A percentile compares a stretch with the other conserved stretches of the same genome.
These are phyloP conservation scores for Apogon talboti DNA, from an alignment of 2,797 vertebrate genomes.

Conservation along the genomic window DNA sequence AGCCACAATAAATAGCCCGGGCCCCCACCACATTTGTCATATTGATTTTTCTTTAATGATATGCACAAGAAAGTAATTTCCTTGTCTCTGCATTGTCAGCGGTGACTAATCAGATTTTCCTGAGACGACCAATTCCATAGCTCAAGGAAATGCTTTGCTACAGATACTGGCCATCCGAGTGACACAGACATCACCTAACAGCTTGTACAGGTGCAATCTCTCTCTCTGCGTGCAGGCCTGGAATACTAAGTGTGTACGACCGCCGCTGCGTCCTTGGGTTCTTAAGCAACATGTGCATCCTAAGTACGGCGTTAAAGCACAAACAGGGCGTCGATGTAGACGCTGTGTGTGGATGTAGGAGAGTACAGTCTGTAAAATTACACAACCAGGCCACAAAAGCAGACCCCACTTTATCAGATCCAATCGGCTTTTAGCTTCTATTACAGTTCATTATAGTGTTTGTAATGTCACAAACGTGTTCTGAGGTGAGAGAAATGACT, in stretches of 20 bases:
- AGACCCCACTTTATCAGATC: no score
- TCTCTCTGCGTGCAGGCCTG: conserved; percentile 55
- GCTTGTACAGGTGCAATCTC: conserved; percentile 74
- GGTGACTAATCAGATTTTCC: conserved; percentile 88
- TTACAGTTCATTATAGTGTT: no score
- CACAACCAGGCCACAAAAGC: no score
- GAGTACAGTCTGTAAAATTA: not conserved
- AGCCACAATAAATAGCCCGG: conserved; percentile 83
- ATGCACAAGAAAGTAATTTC: conserved; percentile 92
- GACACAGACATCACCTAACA: conserved; percentile 73
- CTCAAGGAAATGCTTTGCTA: conserved; percentile 83
- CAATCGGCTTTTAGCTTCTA: no score
- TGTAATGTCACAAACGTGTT: no score
- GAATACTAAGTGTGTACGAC: conserved; percentile 72
- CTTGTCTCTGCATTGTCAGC: conserved; percentile 86
- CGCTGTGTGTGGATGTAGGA: not conserved
- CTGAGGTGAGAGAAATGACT: no score
- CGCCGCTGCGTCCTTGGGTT: conserved; percentile 58
- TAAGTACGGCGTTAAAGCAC: conserved; percentile 1
- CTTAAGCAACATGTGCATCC: conserved; percentile 15
- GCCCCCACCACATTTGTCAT: conserved; percentile 83
- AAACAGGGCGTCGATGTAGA: not conserved
- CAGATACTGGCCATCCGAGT: conserved; percentile 81
- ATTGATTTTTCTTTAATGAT: conserved; percentile 92
- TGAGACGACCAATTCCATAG: conserved; percentile 81